phyloP scores from a whole-genome alignment of 2,113 vertebrate species.

The Callopanchax toddi region DNA sequence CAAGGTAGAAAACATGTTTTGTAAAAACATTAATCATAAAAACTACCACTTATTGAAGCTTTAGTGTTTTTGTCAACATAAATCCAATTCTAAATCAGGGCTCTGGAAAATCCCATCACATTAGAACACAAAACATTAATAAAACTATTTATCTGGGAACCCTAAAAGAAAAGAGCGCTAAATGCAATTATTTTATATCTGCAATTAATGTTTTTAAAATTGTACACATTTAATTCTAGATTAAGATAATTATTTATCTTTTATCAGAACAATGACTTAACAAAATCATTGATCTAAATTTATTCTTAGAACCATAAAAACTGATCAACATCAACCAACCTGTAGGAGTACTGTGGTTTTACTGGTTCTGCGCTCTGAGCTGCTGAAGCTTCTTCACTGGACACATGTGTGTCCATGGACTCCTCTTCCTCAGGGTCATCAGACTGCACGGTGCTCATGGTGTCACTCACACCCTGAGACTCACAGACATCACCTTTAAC shows the following conservation, averaged over 20 bases:
- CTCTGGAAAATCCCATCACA: too few relatives aligned
- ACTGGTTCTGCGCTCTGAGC: background rate
- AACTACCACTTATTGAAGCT: background rate
- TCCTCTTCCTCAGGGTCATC: conserved; percentile 55
- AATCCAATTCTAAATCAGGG: too few relatives aligned
- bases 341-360: conserved; percentile 80
- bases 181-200: too few relatives aligned
- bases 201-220: too few relatives aligned
- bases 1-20: conserved; percentile 24
- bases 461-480: conserved; percentile 54
- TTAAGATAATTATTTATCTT: background rate
- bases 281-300: background rate
- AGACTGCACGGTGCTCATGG: conserved; percentile 1
- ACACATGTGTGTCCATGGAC: conserved; percentile 71
- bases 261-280: background rate
- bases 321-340: conserved; percentile 63
- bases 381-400: conserved; percentile 27
- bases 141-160: too few relatives aligned
- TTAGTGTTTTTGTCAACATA: background rate
- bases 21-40: background rate
- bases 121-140: too few relatives aligned
- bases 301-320: background rate
- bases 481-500: conserved; percentile 42
- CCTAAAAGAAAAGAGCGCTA: too few relatives aligned
- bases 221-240: too few relatives aligned